Evolutionary conservation across 2,113 vertebrate genomes (phyloP), one percentile per base, ranked within the genome.

Genomic region (Petrocephalus microphthalmus): DNA sequence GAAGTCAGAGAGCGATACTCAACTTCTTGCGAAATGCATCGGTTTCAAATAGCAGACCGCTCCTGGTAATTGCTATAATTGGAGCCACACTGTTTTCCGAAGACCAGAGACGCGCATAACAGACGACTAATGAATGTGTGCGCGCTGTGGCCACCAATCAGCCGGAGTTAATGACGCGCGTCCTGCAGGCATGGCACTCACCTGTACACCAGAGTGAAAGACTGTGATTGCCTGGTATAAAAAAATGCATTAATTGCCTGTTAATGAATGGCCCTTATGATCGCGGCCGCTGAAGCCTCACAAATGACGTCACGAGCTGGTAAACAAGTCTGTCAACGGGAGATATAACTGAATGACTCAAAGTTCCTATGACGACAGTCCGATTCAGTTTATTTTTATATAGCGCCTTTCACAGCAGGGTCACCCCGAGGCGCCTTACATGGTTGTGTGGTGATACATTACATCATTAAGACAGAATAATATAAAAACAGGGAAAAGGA

Each of bases 251-350:
- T 94, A 94, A 94, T 94, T 93, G 91, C 90, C 91, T 92, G 92
- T 92, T 95, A 95, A 95, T 93, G 92, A 93, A 91, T 85, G 56
- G 88, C 91, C 91, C 91, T 90, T 91, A 91, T 92, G 90, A 88
- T 90, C 57, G 90, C 88, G 91, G 89, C 20, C 86, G 86, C 89
- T 91, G 89, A 89, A 89, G 92, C 88, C 84, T 3, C 90, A 90
- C 90, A 92, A 93, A 93, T 88, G 92, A 90, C 86, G 88, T 89
- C 57, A 87, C 89, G 87, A 85, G 19, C 90, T 90, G 60, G 88
- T 49, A 91, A 92, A 90, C 90, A 60, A 49, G 53, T 10, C 6
- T 45, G 74, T 47, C 37, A 4, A 20, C 53, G 29, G 78, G 78
- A n/a, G 13, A 1, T 37, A 78, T 90, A 88, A 78, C 86, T 85